Evolutionary conservation across 1,140 invertebrate species (phyloP).

Genomic region (Coptotermes formosanus): DNA sequence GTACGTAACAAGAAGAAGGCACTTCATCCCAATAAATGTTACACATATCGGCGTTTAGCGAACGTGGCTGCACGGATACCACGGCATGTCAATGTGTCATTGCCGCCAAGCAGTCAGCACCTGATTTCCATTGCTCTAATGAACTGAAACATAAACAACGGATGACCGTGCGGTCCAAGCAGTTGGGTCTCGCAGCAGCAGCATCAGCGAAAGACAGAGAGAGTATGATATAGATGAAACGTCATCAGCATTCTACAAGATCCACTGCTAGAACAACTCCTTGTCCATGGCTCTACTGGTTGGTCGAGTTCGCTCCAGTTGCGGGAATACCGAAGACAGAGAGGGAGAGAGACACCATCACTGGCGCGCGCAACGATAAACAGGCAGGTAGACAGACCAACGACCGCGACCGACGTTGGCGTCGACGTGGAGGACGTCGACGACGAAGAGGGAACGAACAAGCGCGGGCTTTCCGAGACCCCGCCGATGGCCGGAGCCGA

Average conservation of each 20-base stretch:
- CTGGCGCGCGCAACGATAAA: not conserved
- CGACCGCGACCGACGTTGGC: constrained; percentile 3
- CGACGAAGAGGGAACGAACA: not conserved
- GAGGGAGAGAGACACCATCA: not conserved
- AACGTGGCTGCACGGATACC: no score
- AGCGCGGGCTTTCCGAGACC: not conserved
- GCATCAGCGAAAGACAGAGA: not conserved
- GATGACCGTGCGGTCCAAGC: not conserved
- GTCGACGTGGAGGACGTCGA: not conserved
- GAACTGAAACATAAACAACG: not conserved
- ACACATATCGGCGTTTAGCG: no score
- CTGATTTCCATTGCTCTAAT: not conserved
- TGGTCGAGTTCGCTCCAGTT: not conserved
- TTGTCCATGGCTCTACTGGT: constrained; percentile 8
- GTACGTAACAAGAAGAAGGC: no score
- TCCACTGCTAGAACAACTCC: constrained; percentile 19
- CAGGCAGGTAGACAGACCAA: constrained; percentile 23
- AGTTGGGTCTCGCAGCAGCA: not conserved
- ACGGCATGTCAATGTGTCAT: no score
- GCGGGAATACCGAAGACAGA: not conserved
- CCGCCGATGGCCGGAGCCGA: no score
- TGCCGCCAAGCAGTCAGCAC: not conserved
- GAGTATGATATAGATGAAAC: not conserved
- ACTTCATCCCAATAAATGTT: no score
- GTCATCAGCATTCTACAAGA: constrained; percentile 26